phyloP scores from a whole-genome alignment of 1,140 invertebrate species.

The Hypothenemus hampei region DNA sequence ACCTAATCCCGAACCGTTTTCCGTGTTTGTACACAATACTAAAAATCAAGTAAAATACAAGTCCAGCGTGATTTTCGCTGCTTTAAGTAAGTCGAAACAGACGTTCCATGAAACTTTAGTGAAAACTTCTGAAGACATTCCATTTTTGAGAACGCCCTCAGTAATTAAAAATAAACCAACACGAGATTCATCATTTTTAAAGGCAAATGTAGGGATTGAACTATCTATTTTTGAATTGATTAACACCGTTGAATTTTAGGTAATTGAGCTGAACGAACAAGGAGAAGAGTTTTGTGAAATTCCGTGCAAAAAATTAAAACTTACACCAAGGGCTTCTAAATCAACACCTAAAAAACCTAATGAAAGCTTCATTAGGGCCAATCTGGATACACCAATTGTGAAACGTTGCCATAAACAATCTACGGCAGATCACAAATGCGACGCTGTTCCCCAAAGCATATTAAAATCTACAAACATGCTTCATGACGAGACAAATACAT shows the following conservation, averaged over 20 bases:
- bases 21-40: slow-evolving; percentile 39
- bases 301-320: slow-evolving; percentile 32
- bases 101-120: slow-evolving; percentile 30
- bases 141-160: slow-evolving; percentile 40
- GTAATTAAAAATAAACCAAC: neutral
- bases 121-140: slow-evolving; percentile 34
- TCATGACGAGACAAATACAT: slow-evolving; percentile 10
- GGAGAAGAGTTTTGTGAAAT: slow-evolving; percentile 13
- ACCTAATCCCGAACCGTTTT: slow-evolving; percentile 34
- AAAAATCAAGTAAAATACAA: slow-evolving; percentile 38
- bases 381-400: slow-evolving; percentile 35
- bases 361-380: slow-evolving; percentile 7
- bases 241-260: slow-evolving; percentile 9
- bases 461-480: slow-evolving; percentile 30
- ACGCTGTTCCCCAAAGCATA: slow-evolving; percentile 37
- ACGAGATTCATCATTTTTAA: slow-evolving; percentile 1
- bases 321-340: slow-evolving; percentile 22
- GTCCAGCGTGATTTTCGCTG: slow-evolving; percentile 37
- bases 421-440: neutral
- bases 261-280: slow-evolving; percentile 12
- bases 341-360: neutral
- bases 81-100: slow-evolving; percentile 37
- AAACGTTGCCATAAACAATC: slow-evolving; percentile 30
- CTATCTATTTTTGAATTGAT: too few species aligned
- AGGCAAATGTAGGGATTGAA: slow-evolving; percentile 3